A percentile compares a stretch with the other conserved stretches of the same genome.
Conservation (phyloP, 2,888 invertebrate species). For the Oscheius sp. region DNA sequence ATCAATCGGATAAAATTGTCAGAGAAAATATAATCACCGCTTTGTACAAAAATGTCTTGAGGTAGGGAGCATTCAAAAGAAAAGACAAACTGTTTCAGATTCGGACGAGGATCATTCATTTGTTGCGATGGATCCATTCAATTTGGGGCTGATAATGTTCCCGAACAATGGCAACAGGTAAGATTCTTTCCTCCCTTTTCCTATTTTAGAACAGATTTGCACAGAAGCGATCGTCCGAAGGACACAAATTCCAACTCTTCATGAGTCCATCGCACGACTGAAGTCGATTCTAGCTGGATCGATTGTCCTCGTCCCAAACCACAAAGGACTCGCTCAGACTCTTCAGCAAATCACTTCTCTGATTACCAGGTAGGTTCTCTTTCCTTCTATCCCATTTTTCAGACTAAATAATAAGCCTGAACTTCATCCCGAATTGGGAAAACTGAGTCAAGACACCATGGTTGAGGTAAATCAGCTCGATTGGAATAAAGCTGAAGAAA, state of each 20-base stretch:
- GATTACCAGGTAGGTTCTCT: constrained; percentile 31
- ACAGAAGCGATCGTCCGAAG: constrained; percentile 49
- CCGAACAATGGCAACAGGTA: constrained; percentile 65
- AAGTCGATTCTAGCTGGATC: constrained; percentile 59
- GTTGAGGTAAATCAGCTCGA: constrained; percentile 32
- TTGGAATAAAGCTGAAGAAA: no score
- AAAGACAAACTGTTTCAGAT: constrained; percentile 48
- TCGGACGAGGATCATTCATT: constrained; percentile 65
- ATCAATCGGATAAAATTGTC: constrained; percentile 42
- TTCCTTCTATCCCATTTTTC: not conserved
- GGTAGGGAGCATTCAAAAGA: constrained; percentile 19
- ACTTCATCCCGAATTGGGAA: constrained; percentile 32
- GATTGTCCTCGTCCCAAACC: constrained; percentile 38
- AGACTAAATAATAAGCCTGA: constrained; percentile 14
- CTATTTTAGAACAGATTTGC: constrained; percentile 33
- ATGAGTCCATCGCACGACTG: constrained; percentile 49
- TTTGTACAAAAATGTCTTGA: constrained; percentile 46
- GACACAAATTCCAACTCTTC: constrained; percentile 52
- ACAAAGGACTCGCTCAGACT: constrained; percentile 49
- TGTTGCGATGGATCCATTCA: constrained; percentile 68
- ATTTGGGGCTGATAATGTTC: constrained; percentile 68
- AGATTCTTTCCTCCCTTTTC: constrained; percentile 15
- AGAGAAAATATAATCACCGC: constrained; percentile 49
- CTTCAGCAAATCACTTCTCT: constrained; percentile 46
- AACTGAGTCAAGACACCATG: constrained; percentile 39